Base-by-base conservation (phyloP, 2,113 vertebrate species). In the Dendropsophus ebraccatus region DNA sequence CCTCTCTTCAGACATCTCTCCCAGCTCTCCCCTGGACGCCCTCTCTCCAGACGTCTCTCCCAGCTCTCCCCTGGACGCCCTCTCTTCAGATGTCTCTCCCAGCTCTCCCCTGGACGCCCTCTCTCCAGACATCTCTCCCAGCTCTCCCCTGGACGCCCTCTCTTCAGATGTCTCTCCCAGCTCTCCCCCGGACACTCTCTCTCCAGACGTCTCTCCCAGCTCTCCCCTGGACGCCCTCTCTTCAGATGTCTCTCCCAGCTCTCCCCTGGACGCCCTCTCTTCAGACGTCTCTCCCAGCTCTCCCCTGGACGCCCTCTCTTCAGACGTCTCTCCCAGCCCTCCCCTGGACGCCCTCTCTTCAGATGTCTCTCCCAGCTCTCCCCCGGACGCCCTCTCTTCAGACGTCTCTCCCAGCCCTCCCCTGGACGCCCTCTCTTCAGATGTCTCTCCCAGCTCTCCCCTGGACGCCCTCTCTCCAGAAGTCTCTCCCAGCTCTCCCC, bases 241-340 rank as follows among this genome's bases (percentile, higher is more conserved):
- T 67, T 79, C 84, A 73, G 84, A 81, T 81, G 84, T 47, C 45
- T 81, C 81, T 83, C 50, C 6, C 65, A 54, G 84, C 62, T 72
- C 35, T 41, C 62, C 2, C n/a, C n/a, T n/a, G n/a, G n/a, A n/a
- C n/a, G 2, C 23, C 23, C 3, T 73, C 4, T 67, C 35, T 67
- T 79, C 84, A 73, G 84, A 81, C 73, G 84, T 47, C 45, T 81
- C 81, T 83, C 50, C 6, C 65, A 54, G 84, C 62, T 72, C 35
- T 41, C 62, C 2, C n/a, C n/a, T n/a, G n/a, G n/a, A n/a, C n/a
- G 2, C 23, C 23, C 3, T 73, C 4, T 67, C 35, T 67, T 79
- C 84, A 73, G 84, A 81, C 73, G 84, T 47, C 45, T 81, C 81
- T 83, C 50, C 6, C 65, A 54, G 84, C 62, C 56, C 35, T 41